Evolutionary conservation across 2,113 vertebrate genomes (phyloP), one percentile per base, ranked within the genome.

Genomic region (Gobiocypris rarus): DNA sequence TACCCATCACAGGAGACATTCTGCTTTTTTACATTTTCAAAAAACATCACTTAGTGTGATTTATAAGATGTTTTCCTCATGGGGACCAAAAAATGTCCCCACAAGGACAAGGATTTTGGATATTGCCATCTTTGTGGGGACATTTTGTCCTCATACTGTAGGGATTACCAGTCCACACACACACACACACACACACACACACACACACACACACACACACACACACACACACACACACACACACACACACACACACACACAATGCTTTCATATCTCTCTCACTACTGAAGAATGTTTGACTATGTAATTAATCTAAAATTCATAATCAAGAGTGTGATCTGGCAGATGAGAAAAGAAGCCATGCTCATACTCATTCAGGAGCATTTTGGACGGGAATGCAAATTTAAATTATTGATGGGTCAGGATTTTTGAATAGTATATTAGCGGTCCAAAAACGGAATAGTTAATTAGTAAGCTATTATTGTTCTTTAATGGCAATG

Each of bases 221-320:
- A 59, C 38, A 70, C 56, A 83, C 71, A 85, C 15, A 41, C 50
- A 85, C 59, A 61, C 31, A 71, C 58, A 83, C 71, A 84, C 17
- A 41, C 50, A 84, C 65, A 59, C 38, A 70, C 56, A 83, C 71
- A 84, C 17, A 41, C 50, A 85, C 67, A 61, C 31, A 67, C 52
- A 83, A 61, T 69, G 31, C 83, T 78, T 78, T 84, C 34, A 78
- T 84, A 67, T 63, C 63, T 78, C 73, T 67, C 43, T 86, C 71
- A 77, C 34, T 28, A 65, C 28, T 38, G 56, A 34, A 67, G 71
- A 75, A 77, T 73, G 65, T 77, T 54, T 65, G 9, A 26, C 63
- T 52, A 67, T 82, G 45, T 22, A 77, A 82, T 85, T 85, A 85
- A 87, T 82, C 80, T 38, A 26, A 82, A 48, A 43, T 85, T 85